phyloP scores from a whole-genome alignment of 1,140 invertebrate genomes.

The Pseudomyrmex sp. region DNA sequence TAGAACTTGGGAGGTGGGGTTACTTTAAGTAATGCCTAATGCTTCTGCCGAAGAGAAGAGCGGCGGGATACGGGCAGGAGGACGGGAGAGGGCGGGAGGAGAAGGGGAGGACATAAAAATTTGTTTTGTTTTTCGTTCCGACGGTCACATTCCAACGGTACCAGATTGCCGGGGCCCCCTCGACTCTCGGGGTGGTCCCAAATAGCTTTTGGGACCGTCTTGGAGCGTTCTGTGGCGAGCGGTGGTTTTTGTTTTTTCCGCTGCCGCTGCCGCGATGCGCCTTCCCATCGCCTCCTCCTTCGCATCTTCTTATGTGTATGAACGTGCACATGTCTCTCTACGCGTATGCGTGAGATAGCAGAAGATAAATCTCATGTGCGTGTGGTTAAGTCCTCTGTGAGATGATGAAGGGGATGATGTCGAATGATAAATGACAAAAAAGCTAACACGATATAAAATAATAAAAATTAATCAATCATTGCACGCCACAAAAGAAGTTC shows the following conservation, averaged over 20 bases:
- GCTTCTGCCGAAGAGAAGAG: slow-evolving; percentile 67
- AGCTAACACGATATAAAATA: no score
- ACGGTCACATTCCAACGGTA: slow-evolving; percentile 81
- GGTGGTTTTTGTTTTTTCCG: slow-evolving; percentile 77
- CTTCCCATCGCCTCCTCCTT: slow-evolving; percentile 61
- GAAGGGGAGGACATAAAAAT: slow-evolving; percentile 79
- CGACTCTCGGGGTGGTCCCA: slow-evolving; percentile 79
- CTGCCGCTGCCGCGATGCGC: slow-evolving; percentile 47
- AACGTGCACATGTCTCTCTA: background rate
- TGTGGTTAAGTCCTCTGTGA: background rate
- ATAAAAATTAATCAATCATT: no score
- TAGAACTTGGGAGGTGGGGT: slow-evolving; percentile 59
- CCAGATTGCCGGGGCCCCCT: slow-evolving; percentile 78
- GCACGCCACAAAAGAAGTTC: no score
- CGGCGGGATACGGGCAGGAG: slow-evolving; percentile 40
- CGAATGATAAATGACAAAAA: no score
- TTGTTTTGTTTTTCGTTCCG: slow-evolving; percentile 79
- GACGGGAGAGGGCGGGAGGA: slow-evolving; percentile 33
- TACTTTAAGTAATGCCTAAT: slow-evolving; percentile 81
- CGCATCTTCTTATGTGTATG: slow-evolving; percentile 16
- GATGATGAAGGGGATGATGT: no score
- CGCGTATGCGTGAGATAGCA: background rate
- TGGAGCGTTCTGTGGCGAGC: slow-evolving; percentile 74
- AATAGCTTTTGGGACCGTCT: slow-evolving; percentile 80
- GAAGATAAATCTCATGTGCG: background rate